Evolutionary conservation across 2,888 invertebrate genomes (phyloP).

Genomic region (Mellilla xanthometata): DNA sequence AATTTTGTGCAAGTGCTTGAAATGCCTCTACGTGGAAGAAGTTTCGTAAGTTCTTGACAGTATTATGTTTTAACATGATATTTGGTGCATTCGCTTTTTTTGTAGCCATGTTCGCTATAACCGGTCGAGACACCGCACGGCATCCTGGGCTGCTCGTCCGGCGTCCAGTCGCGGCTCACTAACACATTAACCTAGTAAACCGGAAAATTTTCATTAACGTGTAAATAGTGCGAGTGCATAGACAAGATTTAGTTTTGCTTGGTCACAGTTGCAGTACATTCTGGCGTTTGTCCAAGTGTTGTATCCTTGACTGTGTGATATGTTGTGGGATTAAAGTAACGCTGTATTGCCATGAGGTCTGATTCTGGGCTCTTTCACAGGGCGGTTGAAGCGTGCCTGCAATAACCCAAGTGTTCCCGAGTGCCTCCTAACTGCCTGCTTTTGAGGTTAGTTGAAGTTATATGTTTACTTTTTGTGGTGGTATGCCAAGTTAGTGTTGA

Average conservation of each 20-base stretch:
- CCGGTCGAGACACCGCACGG: constrained; percentile 30
- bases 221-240: constrained; percentile 47
- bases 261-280: constrained; percentile 61
- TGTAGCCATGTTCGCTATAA: constrained; percentile 43
- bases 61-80: constrained; percentile 29
- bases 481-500: constrained; percentile 13
- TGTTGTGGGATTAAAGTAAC: constrained; percentile 44
- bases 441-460: constrained; percentile 72
- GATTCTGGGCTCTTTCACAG: constrained; percentile 73
- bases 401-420: constrained; percentile 70
- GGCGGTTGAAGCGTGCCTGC: constrained; percentile 72
- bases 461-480: constrained; percentile 25
- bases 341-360: constrained; percentile 53
- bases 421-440: constrained; percentile 77
- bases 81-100: constrained; percentile 35
- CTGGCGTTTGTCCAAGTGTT: constrained; percentile 69
- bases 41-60: constrained; percentile 62
- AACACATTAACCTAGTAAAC: constrained; percentile 53
- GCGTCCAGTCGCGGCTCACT: constrained; percentile 32
- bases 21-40: constrained; percentile 73
- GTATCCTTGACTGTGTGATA: constrained; percentile 72
- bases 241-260: constrained; percentile 68
- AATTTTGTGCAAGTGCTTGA: constrained; percentile 35
- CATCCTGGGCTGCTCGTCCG: constrained; percentile 40
- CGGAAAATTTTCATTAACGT: constrained; percentile 32